A percentile compares a stretch with the other conserved stretches of the same genome.
Conservation (phyloP, 2,113 vertebrate species). For the Phalacrocorax pelagicus region DNA sequence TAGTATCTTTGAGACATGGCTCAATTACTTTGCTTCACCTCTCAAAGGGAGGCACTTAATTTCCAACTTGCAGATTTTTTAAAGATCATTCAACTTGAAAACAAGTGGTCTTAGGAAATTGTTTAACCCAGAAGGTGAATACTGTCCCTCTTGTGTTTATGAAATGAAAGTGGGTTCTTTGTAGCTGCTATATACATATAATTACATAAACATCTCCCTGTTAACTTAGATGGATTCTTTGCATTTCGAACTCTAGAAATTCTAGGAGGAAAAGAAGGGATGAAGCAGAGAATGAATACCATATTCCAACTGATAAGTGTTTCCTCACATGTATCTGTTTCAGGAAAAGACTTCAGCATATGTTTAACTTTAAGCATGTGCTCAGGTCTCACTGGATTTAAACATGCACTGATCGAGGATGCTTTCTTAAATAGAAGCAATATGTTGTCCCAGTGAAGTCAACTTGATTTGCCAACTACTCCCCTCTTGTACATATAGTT, state of each 20-base stretch:
- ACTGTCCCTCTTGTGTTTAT: not conserved
- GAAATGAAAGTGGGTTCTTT: not conserved
- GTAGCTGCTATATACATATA: not conserved
- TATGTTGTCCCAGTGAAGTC: conserved; percentile 28
- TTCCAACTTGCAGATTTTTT: not conserved
- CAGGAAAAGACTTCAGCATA: conserved; percentile 25
- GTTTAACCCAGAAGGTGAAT: not conserved
- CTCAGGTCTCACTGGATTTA: conserved; percentile 46
- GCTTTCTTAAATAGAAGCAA: conserved; percentile 48
- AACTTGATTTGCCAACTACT: not conserved
- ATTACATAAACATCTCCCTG: not conserved
- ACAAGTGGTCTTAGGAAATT: not conserved
- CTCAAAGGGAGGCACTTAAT: not conserved
- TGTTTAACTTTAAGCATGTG: conserved; percentile 42
- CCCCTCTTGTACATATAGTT: not conserved
- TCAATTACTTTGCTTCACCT: not conserved
- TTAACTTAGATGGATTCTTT: conserved; percentile 1
- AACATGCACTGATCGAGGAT: not conserved
- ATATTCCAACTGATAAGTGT: conserved; percentile 3
- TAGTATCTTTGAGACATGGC: not conserved
- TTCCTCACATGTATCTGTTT: conserved; percentile 41
- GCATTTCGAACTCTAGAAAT: not conserved
- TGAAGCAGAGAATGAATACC: not conserved
- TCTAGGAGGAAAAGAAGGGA: not conserved
- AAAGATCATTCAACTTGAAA: not conserved